Evolutionary conservation across 2,888 invertebrate species (phyloP).

Genomic region (Rhogogaster chlorosoma): DNA sequence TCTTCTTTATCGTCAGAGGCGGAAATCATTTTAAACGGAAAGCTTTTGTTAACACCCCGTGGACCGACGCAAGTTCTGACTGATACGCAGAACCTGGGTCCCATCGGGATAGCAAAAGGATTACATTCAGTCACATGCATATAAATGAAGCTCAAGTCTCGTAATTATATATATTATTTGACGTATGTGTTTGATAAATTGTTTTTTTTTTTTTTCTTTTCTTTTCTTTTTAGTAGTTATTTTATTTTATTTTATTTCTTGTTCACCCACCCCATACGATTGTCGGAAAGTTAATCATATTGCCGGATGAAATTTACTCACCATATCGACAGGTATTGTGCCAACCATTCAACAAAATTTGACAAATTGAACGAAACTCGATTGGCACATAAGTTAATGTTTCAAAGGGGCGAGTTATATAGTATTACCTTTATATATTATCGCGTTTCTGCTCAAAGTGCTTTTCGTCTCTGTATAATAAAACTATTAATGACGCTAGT

Average conservation of each 20-base stretch:
- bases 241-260: not conserved
- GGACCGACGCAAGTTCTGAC: not conserved
- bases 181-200: not conserved
- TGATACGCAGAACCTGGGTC: not conserved
- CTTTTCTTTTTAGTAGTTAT: not conserved
- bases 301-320: not conserved
- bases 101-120: not conserved
- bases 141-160: not conserved
- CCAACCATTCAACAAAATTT: constrained; percentile 7
- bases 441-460: constrained; percentile 45
- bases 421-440: not conserved
- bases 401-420: not conserved
- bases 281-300: not conserved
- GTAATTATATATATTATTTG: constrained; percentile 15
- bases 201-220: not conserved
- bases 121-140: not conserved
- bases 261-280: not conserved
- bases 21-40: constrained; percentile 46
- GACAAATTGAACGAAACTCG: constrained; percentile 5
- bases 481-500: constrained; percentile 55
- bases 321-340: constrained; percentile 26
- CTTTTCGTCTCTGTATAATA: constrained; percentile 57
- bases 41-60: not conserved
- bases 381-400: constrained; percentile 35
- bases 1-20: constrained; percentile 49